Conservation (phyloP, 2,797 vertebrate genomes). For the Melopsittacus undulatus region DNA sequence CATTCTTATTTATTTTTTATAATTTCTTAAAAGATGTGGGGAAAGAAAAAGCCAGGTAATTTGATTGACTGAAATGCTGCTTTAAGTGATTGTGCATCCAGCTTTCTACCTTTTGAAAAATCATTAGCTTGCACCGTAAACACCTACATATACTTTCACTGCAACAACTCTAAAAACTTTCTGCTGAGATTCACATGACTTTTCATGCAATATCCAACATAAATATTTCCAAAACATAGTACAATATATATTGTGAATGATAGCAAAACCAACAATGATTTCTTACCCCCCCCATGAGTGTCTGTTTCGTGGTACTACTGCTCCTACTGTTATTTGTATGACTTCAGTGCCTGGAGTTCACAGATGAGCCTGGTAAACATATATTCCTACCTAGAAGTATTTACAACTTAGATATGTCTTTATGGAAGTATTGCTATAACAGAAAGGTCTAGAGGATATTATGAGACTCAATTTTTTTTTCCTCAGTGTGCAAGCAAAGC, state of each 20-base stretch:
- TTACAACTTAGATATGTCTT: neutral
- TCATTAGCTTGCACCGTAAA: neutral
- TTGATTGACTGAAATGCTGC: neutral
- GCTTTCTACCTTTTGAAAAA: neutral
- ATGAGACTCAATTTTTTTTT: neutral
- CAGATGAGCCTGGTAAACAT: neutral
- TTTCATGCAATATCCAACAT: neutral
- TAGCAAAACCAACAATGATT: neutral
- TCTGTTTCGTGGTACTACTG: neutral
- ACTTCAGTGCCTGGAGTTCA: neutral
- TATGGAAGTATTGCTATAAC: neutral
- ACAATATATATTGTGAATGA: neutral
- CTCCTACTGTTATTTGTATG: neutral
- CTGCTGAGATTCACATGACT: neutral
- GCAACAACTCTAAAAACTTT: neutral
- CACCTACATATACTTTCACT: neutral
- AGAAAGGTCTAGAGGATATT: neutral
- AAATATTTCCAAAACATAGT: neutral
- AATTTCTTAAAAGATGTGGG: neutral
- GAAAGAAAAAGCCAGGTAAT: neutral
- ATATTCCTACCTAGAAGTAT: neutral
- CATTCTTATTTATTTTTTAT: neutral
- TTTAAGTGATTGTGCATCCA: neutral
- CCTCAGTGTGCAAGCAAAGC: neutral
- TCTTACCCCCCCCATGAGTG: fast-evolving